Percentiles rank a stretch among this genome's conserved stretches.
These are phyloP conservation scores for Alethe diademata DNA, from an alignment of 2,113 vertebrate species.

Conservation along the genomic window DNA sequence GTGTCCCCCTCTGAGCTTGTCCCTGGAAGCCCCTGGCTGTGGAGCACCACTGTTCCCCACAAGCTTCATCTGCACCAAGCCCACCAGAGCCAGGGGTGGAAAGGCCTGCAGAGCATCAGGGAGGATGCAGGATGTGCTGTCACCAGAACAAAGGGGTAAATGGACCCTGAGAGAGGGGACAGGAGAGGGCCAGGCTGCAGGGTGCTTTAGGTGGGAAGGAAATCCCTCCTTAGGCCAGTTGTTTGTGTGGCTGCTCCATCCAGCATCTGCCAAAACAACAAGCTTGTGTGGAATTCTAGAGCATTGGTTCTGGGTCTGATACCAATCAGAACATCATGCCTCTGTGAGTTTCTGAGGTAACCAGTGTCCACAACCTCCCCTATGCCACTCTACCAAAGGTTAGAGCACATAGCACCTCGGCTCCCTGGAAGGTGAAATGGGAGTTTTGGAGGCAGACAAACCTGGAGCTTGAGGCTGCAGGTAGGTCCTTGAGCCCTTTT, in stretches of 20 bases:
- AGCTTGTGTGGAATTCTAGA: not conserved
- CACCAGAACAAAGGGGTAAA: not conserved
- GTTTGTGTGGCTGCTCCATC: not conserved
- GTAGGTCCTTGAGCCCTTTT: not conserved
- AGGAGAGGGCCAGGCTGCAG: not conserved
- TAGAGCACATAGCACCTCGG: not conserved
- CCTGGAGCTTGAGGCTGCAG: not conserved
- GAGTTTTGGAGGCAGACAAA: not conserved
- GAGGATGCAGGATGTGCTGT: not conserved
- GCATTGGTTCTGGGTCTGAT: constrained; percentile 1
- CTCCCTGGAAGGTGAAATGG: not conserved
- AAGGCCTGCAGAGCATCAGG: not conserved
- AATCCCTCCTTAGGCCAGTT: not conserved
- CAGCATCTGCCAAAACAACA: constrained; percentile 57
- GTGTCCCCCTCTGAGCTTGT: not conserved
- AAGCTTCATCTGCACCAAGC: not conserved
- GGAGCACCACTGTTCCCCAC: not conserved
- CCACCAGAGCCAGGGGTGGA: not conserved
- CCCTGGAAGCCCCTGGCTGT: not conserved
- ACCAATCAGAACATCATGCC: constrained; percentile 3
- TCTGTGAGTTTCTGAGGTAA: not conserved
- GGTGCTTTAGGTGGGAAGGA: not conserved
- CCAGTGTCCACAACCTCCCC: not conserved
- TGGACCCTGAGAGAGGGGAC: not conserved
- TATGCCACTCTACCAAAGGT: not conserved